Base-by-base conservation (phyloP, 1,140 invertebrate species). In the Drosophila kurseongensis region DNA sequence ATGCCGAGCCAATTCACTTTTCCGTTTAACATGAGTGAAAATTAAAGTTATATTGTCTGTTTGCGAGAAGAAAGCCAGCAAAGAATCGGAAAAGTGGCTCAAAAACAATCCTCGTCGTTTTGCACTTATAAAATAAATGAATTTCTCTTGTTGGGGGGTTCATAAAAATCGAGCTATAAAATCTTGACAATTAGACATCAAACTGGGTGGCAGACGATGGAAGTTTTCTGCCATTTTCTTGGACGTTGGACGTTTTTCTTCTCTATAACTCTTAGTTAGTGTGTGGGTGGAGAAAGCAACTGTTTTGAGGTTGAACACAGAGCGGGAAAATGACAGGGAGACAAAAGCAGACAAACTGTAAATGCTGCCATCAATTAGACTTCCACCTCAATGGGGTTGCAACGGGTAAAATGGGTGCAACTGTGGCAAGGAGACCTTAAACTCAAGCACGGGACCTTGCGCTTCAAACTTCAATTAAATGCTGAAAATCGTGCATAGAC, bases 401-500 rank as follows among this genome's bases (percentile, higher is more conserved):
- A 54, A 56, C 61, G 41, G 38, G 60, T 27, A 42, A 7, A 10
- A 18, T 14, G 50, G 63, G 38, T 66, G 32, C 29, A 57, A 69
- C 45, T 38, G 44, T 23, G 14, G 38, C 47, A 47, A 13, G 18
- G 41, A 42, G 60, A 16, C 42, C 38, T 12, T 13, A 36, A 35
- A 38, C 55, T 47, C 42, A 16, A 57, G 42, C 54, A 27, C 29
- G 38, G 73, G 59, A 82, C 79, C 75, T 83, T 83, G 75, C 80
- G 79, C 79, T 83, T 82, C 54, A 83, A 77, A 86, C 84, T 88
- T 88, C 79, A 88, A 88, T 88, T 88, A 88, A 89, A 89, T 65
- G 47, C 54, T 63, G 74, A 67, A 65, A 88, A 63, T 88, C 83
- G 83, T 88, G 83, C 83, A 74, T 88, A 80, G 84, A 84, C 80